Percentiles rank a stretch among this genome's conserved stretches.
Evolutionary conservation across 2,113 vertebrate species (phyloP).

Genomic region (Machaerirhynchus nigripectus): DNA sequence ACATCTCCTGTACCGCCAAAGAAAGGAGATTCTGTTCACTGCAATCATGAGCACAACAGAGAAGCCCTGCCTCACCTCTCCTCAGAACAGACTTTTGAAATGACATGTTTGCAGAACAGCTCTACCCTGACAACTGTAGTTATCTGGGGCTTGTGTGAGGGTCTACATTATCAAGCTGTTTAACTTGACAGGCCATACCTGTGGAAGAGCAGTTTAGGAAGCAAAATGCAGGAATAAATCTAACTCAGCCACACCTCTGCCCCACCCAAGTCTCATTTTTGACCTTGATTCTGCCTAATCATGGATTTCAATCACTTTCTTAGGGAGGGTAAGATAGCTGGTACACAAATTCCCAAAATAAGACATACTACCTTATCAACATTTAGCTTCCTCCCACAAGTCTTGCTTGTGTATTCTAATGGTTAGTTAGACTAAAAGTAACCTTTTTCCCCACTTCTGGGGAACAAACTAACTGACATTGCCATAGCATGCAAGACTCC

Average conservation of each 20-base stretch:
- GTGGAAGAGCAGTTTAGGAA: not conserved
- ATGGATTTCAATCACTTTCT: not conserved
- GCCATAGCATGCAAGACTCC: not conserved
- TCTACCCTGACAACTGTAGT: not conserved
- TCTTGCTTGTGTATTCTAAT: not conserved
- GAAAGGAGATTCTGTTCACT: not conserved
- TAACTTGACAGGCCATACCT: not conserved
- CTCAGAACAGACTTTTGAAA: not conserved
- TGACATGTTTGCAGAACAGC: not conserved
- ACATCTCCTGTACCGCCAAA: not conserved
- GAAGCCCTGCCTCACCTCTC: rapidly evolving
- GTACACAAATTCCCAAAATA: not conserved
- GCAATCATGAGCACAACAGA: not conserved
- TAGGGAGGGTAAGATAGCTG: not conserved
- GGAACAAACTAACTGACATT: not conserved
- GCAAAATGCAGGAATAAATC: not conserved
- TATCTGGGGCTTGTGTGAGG: not conserved
- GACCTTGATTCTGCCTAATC: not conserved
- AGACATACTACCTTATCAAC: not conserved
- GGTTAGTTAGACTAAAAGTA: not conserved
- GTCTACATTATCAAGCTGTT: not conserved
- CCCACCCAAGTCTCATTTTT: not conserved
- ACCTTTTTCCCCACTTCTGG: not conserved
- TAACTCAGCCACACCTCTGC: not conserved
- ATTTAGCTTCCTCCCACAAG: not conserved